phyloP scores from a whole-genome alignment of 1,140 invertebrate species.

The Cyclina sinensis region DNA sequence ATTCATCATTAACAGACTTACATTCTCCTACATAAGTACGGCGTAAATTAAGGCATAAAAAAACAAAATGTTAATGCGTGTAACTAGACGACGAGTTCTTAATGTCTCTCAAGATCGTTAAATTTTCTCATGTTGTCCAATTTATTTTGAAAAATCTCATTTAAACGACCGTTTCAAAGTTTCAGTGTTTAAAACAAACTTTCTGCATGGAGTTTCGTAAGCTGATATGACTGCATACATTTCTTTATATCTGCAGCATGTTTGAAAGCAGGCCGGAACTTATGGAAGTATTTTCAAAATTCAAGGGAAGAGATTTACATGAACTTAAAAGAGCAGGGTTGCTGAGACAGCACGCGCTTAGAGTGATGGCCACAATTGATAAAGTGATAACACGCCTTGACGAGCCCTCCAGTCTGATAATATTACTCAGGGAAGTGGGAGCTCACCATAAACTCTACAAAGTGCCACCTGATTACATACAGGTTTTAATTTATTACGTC shows the following conservation, averaged over 20 bases:
- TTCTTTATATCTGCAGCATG: conserved; percentile 44
- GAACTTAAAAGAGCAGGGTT: neutral
- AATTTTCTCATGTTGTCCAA: no score
- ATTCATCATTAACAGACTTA: no score
- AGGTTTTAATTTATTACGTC: neutral
- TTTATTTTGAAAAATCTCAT: no score
- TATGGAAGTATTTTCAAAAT: conserved; percentile 1
- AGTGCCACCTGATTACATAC: neutral
- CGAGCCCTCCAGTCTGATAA: neutral
- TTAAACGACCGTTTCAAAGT: no score
- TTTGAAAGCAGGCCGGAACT: conserved; percentile 28
- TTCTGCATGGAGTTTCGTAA: no score
- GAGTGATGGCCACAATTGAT: conserved; percentile 33
- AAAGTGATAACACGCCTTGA: conserved; percentile 10
- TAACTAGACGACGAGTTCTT: no score
- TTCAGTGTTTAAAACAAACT: no score
- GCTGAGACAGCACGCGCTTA: neutral
- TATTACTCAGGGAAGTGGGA: neutral
- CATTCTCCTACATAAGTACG: no score
- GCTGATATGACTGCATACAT: no score
- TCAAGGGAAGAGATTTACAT: neutral
- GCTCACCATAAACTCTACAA: neutral
- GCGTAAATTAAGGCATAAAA: no score
- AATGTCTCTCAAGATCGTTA: no score
- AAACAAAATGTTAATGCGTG: no score